A percentile compares a stretch with the other conserved stretches of the same genome.
Evolutionary conservation across 2,797 vertebrate genomes (phyloP).

Genomic region (Rhinoraja longicauda): DNA sequence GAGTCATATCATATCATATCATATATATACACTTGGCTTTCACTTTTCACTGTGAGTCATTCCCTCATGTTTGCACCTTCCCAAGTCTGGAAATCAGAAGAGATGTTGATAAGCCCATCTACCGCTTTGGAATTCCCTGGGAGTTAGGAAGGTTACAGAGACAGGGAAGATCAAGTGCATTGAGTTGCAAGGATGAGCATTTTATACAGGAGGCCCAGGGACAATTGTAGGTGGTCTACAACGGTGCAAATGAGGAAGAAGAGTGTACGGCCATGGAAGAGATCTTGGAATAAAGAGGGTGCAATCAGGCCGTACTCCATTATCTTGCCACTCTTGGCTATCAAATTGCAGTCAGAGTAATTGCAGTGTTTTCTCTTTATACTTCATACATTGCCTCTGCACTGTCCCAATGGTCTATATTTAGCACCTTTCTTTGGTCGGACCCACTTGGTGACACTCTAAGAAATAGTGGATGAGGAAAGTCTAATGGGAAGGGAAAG

Average conservation of each 20-base stretch:
- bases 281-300: no score
- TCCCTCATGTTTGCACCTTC: background rate
- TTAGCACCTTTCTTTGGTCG: no score
- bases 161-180: background rate
- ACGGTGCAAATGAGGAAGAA: background rate
- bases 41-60: background rate
- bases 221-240: background rate
- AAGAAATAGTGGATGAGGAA: background rate
- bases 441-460: no score
- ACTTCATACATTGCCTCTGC: no score
- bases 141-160: no score
- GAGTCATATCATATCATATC: no score
- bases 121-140: background rate
- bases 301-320: no score
- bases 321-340: no score
- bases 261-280: no score
- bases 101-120: background rate
- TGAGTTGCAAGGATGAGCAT: background rate
- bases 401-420: no score
- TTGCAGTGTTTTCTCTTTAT: no score
- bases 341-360: no score
- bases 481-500: background rate
- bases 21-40: background rate
- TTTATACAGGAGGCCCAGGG: background rate
- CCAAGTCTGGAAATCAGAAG: background rate